A percentile compares a stretch with the other conserved stretches of the same genome.
These are phyloP conservation scores for Drosophila ohnishii DNA, from an alignment of 1,140 invertebrate genomes.

Conservation along the genomic window DNA sequence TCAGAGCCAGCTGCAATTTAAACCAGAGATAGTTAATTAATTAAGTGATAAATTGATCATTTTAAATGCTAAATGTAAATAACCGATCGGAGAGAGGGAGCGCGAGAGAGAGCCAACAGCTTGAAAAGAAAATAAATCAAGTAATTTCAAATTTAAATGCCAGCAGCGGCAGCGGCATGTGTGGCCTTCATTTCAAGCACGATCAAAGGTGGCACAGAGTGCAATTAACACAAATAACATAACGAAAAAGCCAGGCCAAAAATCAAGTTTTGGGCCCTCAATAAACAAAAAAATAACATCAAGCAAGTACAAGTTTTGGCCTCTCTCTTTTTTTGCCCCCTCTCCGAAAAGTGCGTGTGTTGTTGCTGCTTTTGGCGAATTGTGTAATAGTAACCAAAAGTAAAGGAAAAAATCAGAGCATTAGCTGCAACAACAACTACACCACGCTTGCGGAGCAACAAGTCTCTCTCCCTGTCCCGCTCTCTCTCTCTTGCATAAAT, in stretches of 20 bases:
- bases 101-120: background rate
- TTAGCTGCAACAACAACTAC: slow-evolving; percentile 36
- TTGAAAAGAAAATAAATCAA: slow-evolving; percentile 30
- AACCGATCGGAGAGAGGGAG: slow-evolving; percentile 8
- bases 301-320: slow-evolving; percentile 15
- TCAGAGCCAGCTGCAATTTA: slow-evolving; percentile 88
- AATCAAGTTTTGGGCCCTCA: slow-evolving; percentile 36
- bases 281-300: slow-evolving; percentile 17
- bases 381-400: slow-evolving; percentile 69
- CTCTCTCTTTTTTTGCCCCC: slow-evolving; percentile 10
- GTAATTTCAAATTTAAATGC: slow-evolving; percentile 54
- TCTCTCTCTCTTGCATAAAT: slow-evolving; percentile 26
- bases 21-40: slow-evolving; percentile 23
- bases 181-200: slow-evolving; percentile 39
- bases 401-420: slow-evolving; percentile 30
- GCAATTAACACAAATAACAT: slow-evolving; percentile 42
- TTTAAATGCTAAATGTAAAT: slow-evolving; percentile 55
- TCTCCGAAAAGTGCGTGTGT: slow-evolving; percentile 51
- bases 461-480: slow-evolving; percentile 29
- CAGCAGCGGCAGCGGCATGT: slow-evolving; percentile 8
- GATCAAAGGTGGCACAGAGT: slow-evolving; percentile 40
- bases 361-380: slow-evolving; percentile 41
- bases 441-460: slow-evolving; percentile 45
- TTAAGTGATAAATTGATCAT: slow-evolving; percentile 10
- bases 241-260: slow-evolving; percentile 32